Conservation (phyloP, 2,113 vertebrate species). For the Oreotrochilus melanogaster region DNA sequence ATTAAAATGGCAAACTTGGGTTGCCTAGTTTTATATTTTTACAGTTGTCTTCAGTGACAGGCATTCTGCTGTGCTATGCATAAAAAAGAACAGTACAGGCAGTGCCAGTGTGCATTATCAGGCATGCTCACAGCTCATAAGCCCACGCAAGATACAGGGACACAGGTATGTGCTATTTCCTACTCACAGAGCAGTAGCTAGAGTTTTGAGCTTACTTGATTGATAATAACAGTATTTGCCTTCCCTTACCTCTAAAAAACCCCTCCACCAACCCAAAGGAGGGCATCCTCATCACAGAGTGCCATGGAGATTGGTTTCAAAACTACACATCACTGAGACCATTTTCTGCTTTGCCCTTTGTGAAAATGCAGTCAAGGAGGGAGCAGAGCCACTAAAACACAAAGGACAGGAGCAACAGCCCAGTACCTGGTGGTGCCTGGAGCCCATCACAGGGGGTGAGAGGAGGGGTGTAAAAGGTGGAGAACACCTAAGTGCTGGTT, state of each 20-base stretch:
- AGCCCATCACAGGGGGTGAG: too few relatives aligned
- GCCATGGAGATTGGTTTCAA: neutral
- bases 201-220: neutral
- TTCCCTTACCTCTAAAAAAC: neutral
- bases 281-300: neutral
- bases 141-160: neutral
- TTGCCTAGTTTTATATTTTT: neutral
- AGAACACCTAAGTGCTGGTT: too few relatives aligned
- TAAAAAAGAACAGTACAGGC: neutral
- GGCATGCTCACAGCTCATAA: accelerated
- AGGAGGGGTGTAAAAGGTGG: too few relatives aligned
- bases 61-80: neutral
- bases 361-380: neutral
- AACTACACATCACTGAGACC: accelerated
- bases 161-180: neutral
- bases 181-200: neutral
- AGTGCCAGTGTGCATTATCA: neutral
- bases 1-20: neutral
- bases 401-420: too few relatives aligned
- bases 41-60: neutral
- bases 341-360: neutral
- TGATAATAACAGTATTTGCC: neutral
- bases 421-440: too few relatives aligned
- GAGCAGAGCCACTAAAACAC: too few relatives aligned
- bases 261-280: neutral